phyloP scores from a whole-genome alignment of 2,888 invertebrate species.

The Hirtodrosophila cameraria region DNA sequence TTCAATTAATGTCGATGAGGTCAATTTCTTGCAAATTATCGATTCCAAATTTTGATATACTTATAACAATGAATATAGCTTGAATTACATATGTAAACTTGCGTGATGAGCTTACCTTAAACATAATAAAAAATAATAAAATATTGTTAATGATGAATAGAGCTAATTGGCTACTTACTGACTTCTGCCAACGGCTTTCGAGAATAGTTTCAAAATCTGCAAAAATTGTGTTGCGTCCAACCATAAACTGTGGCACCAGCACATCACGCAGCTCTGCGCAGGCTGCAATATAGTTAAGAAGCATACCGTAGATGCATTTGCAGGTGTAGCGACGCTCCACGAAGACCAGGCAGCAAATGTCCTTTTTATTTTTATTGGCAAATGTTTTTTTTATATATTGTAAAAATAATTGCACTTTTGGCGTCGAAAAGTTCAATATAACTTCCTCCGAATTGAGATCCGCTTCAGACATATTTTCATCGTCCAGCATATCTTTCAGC shows the following conservation, averaged over 20 bases:
- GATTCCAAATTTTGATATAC: too few relatives aligned
- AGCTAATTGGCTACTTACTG: constrained; percentile 50
- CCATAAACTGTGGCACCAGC: constrained; percentile 88
- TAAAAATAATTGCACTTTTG: constrained; percentile 88
- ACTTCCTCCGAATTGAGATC: constrained; percentile 44
- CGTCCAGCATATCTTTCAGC: constrained; percentile 81
- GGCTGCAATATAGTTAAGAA: constrained; percentile 85
- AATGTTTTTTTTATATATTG: constrained; percentile 86
- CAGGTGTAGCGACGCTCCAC: constrained; percentile 87
- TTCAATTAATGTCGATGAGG: too few relatives aligned
- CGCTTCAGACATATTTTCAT: constrained; percentile 72
- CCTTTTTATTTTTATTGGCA: constrained; percentile 78
- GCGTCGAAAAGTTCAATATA: constrained; percentile 87
- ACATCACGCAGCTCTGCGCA: constrained; percentile 85
- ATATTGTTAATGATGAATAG: neutral
- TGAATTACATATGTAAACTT: neutral
- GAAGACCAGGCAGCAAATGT: constrained; percentile 82
- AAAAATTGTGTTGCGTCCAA: constrained; percentile 85
- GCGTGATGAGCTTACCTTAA: too few relatives aligned
- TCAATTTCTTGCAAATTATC: too few relatives aligned
- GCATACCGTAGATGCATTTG: constrained; percentile 89
- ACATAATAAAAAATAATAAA: neutral
- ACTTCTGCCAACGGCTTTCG: constrained; percentile 72
- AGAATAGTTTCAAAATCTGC: constrained; percentile 73
- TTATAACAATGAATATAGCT: too few relatives aligned